phyloP scores from a whole-genome alignment of 2,113 vertebrate species.

The Sander vitreus region DNA sequence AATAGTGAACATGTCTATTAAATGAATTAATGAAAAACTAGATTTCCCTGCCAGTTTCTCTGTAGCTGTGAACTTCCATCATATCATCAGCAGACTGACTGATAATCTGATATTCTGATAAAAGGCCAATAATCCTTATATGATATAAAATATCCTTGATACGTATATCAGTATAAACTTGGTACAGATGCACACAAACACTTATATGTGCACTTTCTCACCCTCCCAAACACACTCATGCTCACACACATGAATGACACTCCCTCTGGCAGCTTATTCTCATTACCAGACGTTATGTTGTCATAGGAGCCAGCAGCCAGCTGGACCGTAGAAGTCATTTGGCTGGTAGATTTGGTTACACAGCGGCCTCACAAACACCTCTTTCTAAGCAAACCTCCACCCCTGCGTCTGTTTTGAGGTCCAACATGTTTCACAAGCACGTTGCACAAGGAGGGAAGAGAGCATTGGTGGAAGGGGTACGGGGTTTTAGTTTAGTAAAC shows the following conservation, averaged over 20 bases:
- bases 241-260: conserved; percentile 26
- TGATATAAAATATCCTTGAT: too few relatives aligned
- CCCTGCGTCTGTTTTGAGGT: conserved; percentile 58
- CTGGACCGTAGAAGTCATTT: conserved; percentile 64
- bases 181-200: background rate
- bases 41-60: background rate
- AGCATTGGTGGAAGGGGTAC: background rate
- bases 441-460: conserved; percentile 51
- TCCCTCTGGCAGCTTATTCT: conserved; percentile 59
- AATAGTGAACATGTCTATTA: background rate
- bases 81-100: background rate
- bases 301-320: conserved; percentile 66
- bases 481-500: conserved; percentile 14
- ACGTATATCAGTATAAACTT: conserved; percentile 8
- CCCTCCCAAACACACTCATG: conserved; percentile 18
- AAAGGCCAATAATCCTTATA: conserved; percentile 7
- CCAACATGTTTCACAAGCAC: conserved; percentile 59
- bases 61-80: background rate
- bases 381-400: conserved; percentile 65
- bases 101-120: background rate
- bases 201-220: background rate
- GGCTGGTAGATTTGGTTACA: conserved; percentile 73
- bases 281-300: conserved; percentile 66
- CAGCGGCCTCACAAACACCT: conserved; percentile 68
- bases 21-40: background rate